Evolutionary conservation across 2,888 invertebrate genomes (phyloP), one percentile per base, ranked within the genome.

Genomic region (Trimorus sp.): DNA sequence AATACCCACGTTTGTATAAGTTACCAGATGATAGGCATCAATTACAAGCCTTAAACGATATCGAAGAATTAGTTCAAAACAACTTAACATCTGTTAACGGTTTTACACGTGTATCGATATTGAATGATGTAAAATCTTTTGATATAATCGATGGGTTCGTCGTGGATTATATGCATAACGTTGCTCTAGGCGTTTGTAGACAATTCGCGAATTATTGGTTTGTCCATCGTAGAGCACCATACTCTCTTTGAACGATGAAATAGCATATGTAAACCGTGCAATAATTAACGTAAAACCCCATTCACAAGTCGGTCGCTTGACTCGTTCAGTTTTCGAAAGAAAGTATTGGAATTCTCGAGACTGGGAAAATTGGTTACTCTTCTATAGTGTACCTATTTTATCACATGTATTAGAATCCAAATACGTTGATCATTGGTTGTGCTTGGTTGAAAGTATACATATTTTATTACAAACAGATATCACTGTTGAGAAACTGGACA

Each of bases 391-490:
- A 26, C 54, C 54, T 15, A 9, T 56, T n/a, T 26, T 56, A 26
- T 56, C 54, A 56, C 36, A 56, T 26, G 16, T 36, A 2, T n/a
- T 56, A 37, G 37, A 36, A 11, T 1, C 16, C 4, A 12, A 56
- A 56, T 26, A 26, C n/a, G 16, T 56, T n/a, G 37, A 37, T 12
- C 54, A 56, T 56, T 56, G 54, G 54, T 56, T 56, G 7, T 26
- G 26, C 9, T 37, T 56, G 2, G 54, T 56, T 8, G 53, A 56
- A 56, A 11, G 37, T 9, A 56, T 37, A 37, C 37, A 11, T 11
- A 56, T 56, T 26, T 12, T 56, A 37, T 56, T 56, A n/a, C 36
- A 56, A n/a, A 56, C 36, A 36, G n/a, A 56, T n/a, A 56, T 56
- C 9, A 56, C 37, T 37, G 7, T 56, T 12, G n/a, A 36, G 7